These are phyloP conservation scores for Sthenelais limicola DNA, from an alignment of 2,888 invertebrate genomes.

Conservation along the genomic window DNA sequence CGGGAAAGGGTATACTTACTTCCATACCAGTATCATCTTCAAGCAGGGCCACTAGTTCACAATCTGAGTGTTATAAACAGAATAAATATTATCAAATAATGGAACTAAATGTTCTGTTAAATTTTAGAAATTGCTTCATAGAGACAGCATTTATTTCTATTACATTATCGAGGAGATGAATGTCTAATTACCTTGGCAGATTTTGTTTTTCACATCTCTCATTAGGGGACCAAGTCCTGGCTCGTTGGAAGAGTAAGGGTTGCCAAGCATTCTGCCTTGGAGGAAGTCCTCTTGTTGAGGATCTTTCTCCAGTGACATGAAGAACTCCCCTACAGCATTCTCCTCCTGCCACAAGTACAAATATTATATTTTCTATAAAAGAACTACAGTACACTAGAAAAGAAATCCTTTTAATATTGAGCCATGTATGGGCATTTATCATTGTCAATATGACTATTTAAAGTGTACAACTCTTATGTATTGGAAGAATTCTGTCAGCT, in stretches of 20 bases:
- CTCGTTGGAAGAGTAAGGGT: constrained; percentile 95
- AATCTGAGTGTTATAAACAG: constrained; percentile 81
- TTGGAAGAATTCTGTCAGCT: too few relatives aligned
- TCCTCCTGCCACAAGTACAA: constrained; percentile 82
- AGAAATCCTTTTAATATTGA: too few relatives aligned
- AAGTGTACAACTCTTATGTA: too few relatives aligned
- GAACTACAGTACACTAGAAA: too few relatives aligned
- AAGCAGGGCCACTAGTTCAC: constrained; percentile 95
- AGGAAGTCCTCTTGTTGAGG: constrained; percentile 99
- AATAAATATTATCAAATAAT: background rate
- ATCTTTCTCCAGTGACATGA: constrained; percentile 96
- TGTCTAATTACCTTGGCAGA: constrained; percentile 73
- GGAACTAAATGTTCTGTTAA: background rate
- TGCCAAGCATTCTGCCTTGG: constrained; percentile 97
- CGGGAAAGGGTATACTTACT: constrained; percentile 41
- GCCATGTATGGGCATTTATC: too few relatives aligned
- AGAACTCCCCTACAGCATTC: constrained; percentile 96
- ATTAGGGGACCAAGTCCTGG: constrained; percentile 96
- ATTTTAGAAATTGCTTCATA: background rate
- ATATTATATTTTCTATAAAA: too few relatives aligned
- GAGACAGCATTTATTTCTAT: background rate
- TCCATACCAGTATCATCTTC: constrained; percentile 88
- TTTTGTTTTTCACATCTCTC: constrained; percentile 99
- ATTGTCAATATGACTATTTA: too few relatives aligned
- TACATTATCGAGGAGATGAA: background rate